Evolutionary conservation across 1,140 invertebrate species (phyloP).

Genomic region (Spodoptera frugiperda): DNA sequence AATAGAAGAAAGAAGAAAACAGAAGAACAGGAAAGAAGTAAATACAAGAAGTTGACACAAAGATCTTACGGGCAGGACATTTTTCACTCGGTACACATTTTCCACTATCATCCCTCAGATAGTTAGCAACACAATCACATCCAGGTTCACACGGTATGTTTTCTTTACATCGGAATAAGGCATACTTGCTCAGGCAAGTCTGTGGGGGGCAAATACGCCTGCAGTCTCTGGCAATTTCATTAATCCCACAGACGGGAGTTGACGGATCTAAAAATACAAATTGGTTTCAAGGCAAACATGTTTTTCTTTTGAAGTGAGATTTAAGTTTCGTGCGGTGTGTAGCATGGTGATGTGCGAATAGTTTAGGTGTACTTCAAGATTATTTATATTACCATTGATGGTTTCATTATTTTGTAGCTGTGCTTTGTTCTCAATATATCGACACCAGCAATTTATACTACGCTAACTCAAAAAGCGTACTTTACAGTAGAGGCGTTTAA

Average conservation of each 20-base stretch:
- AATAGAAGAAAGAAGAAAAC: background rate
- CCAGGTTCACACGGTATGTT: slow-evolving; percentile 53
- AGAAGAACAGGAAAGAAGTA: too few species aligned
- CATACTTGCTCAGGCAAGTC: slow-evolving; percentile 50
- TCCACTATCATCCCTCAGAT: slow-evolving; percentile 47
- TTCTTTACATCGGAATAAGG: slow-evolving; percentile 24
- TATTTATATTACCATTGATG: too few species aligned
- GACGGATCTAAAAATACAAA: slow-evolving; percentile 32
- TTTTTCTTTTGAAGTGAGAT: background rate
- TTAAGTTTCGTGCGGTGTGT: too few species aligned
- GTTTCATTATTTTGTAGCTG: too few species aligned
- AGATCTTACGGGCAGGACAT: slow-evolving; percentile 48
- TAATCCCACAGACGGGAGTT: slow-evolving; percentile 50
- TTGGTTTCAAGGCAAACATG: background rate
- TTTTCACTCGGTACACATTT: slow-evolving; percentile 46
- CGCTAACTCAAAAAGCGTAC: too few species aligned
- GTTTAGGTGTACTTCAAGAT: too few species aligned
- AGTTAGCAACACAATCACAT: slow-evolving; percentile 55
- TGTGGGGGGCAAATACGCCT: slow-evolving; percentile 55
- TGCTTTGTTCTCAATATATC: too few species aligned
- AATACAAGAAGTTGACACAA: background rate
- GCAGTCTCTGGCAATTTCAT: slow-evolving; percentile 55
- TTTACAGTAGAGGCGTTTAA: too few species aligned
- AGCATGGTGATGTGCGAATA: too few species aligned
- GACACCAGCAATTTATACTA: too few species aligned